Percentiles rank a stretch among this genome's conserved stretches.
These are phyloP conservation scores for Falco novaeseelandiae DNA, from an alignment of 2,797 vertebrate species.

Conservation along the genomic window DNA sequence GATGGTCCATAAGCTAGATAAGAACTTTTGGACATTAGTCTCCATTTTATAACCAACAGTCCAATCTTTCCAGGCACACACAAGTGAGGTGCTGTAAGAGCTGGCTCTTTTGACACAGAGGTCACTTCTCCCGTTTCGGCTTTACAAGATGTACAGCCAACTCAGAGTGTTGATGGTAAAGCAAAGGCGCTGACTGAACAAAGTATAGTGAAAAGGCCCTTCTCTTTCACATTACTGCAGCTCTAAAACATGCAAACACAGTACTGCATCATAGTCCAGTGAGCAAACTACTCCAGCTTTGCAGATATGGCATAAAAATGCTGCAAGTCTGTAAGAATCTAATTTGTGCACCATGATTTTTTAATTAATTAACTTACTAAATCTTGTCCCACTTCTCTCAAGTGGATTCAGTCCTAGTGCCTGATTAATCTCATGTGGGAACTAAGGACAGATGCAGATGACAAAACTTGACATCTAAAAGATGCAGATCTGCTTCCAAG, in stretches of 20 bases:
- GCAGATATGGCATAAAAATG: neutral
- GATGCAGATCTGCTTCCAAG: neutral
- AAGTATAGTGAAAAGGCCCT: neutral
- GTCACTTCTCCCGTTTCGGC: neutral
- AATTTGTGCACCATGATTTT: neutral
- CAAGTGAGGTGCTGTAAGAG: neutral
- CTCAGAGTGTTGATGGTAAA: neutral
- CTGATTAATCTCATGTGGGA: constrained; percentile 6
- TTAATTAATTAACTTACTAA: neutral
- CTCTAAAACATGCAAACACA: neutral
- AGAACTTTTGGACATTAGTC: neutral
- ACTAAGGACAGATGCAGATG: neutral
- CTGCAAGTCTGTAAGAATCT: neutral
- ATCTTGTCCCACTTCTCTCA: neutral
- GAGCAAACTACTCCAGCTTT: neutral
- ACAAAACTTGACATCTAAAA: neutral
- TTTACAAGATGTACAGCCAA: neutral
- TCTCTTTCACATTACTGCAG: neutral
- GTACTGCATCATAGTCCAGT: neutral
- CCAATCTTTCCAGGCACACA: neutral
- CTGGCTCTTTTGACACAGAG: neutral
- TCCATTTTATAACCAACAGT: neutral
- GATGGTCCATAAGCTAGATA: neutral
- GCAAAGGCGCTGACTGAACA: neutral
- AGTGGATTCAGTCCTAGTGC: neutral